Percentiles rank a stretch among this genome's conserved stretches.
phyloP scores from a whole-genome alignment of 2,797 vertebrate species.

The Gambusia yucatana region DNA sequence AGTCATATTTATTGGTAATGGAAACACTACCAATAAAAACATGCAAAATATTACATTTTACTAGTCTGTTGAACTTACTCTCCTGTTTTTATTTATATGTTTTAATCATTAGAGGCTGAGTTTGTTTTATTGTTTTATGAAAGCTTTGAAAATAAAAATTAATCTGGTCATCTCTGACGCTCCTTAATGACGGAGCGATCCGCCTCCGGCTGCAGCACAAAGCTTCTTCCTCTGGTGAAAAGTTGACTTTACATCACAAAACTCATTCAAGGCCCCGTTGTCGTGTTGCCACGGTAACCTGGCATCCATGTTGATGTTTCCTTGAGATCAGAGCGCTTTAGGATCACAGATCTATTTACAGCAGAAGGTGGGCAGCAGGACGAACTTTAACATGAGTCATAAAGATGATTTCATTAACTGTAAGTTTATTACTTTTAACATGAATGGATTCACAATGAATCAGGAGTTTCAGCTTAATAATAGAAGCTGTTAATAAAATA shows the following conservation, averaged over 20 bases:
- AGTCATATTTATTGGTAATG: no score
- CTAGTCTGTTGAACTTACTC: neutral
- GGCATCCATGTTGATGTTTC: slow-evolving; percentile 48
- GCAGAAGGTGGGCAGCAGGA: slow-evolving; percentile 22
- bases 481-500: neutral
- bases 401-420: no score
- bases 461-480: neutral
- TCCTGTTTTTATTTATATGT: neutral
- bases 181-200: no score
- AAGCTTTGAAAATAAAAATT: neutral
- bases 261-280: slow-evolving; percentile 3
- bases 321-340: slow-evolving; percentile 42
- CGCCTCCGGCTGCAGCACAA: neutral
- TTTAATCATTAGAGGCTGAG: neutral
- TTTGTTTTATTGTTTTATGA: neutral
- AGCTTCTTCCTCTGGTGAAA: slow-evolving; percentile 17
- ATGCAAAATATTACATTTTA: neutral
- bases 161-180: no score
- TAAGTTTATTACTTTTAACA: neutral
- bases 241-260: slow-evolving; percentile 20
- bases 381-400: neutral
- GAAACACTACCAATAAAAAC: neutral
- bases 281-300: slow-evolving; percentile 67
- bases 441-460: neutral
- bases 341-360: slow-evolving; percentile 63